Evolutionary conservation across 2,113 vertebrate genomes (phyloP).

Genomic region (Oncorhynchus keta): DNA sequence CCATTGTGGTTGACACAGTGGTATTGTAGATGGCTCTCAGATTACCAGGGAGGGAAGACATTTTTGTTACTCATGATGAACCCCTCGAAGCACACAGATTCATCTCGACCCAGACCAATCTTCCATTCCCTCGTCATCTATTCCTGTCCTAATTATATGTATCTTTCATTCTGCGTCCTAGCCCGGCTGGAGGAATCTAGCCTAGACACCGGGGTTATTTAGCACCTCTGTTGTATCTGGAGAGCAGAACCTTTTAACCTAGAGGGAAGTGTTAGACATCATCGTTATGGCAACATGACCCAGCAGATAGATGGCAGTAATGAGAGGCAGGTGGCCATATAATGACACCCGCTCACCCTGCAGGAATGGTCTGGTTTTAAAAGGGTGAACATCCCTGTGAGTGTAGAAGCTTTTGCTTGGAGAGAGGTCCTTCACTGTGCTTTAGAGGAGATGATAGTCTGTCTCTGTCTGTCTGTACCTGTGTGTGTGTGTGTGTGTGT

Average conservation of each 20-base stretch:
- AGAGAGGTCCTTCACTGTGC: not conserved
- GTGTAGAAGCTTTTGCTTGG: not conserved
- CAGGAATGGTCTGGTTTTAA: not conserved
- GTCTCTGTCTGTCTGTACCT: too few relatives aligned
- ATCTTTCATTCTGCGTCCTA: not conserved
- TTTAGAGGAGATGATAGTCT: not conserved
- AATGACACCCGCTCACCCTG: not conserved
- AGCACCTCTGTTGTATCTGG: not conserved
- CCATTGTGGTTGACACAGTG: not conserved
- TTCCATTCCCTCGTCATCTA: constrained; percentile 2
- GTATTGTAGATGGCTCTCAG: not conserved
- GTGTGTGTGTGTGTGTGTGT: too few relatives aligned
- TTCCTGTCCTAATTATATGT: not conserved
- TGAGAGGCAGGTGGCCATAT: not conserved
- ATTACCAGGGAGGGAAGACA: constrained; percentile 4
- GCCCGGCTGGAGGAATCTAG: not conserved
- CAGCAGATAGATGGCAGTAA: not conserved
- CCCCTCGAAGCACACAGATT: not conserved
- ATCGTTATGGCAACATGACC: not conserved
- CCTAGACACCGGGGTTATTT: too few relatives aligned
- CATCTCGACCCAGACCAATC: not conserved
- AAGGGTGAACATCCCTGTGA: not conserved
- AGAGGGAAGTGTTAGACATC: not conserved
- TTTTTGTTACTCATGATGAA: not conserved
- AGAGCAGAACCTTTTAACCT: not conserved